Base-by-base conservation (phyloP, 2,113 vertebrate genomes). In the Toxotes chatareus region DNA sequence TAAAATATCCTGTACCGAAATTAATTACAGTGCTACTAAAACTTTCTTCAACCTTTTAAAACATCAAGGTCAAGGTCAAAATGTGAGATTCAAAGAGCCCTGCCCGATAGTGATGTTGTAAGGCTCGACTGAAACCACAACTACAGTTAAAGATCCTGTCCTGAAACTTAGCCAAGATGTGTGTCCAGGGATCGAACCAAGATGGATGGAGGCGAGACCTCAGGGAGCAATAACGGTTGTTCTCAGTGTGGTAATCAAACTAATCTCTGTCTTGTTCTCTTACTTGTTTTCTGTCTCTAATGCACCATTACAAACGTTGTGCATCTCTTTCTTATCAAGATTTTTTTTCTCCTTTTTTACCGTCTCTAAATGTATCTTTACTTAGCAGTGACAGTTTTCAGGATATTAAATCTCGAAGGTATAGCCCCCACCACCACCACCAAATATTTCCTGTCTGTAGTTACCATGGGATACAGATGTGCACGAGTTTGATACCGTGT, bases 161-260 rank as follows among this genome's bases (percentile, higher is more conserved):
- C 66, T 88, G 85, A 89, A 88, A 73, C 51, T 1, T 32, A 86
- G 79, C 85, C 84, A 88, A 84, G 73, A 86, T 68, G 73, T 31
- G 76, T 66, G 70, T 89, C 80, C 74, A 12, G 42, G 60, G 69
- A 92, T 91, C 73, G 76, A 93, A 87, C 42, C 62, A 72, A 83
- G 82, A 91, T 63, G 65, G 85, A 89, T 83, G 65, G 79, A 42
- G 86, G 55, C 36, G 75, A 78, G 80, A 84, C 90, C 86, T 84
- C 31, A 0, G 88, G 91, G 88, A 91, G 83, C 91, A 87, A 74
- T 91, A 87, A 84, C 64, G 82, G 69, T 75, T 88, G 78, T 83
- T 90, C 82, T 83, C 76, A 32, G 57, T 65, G 88, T 68, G 74
- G 84, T 80, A 89, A 92, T 92, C 85, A 92, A 92, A 91, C 85